A percentile compares a stretch with the other conserved stretches of the same genome.
phyloP scores from a whole-genome alignment of 2,113 vertebrate species.

The Gila orcuttii region DNA sequence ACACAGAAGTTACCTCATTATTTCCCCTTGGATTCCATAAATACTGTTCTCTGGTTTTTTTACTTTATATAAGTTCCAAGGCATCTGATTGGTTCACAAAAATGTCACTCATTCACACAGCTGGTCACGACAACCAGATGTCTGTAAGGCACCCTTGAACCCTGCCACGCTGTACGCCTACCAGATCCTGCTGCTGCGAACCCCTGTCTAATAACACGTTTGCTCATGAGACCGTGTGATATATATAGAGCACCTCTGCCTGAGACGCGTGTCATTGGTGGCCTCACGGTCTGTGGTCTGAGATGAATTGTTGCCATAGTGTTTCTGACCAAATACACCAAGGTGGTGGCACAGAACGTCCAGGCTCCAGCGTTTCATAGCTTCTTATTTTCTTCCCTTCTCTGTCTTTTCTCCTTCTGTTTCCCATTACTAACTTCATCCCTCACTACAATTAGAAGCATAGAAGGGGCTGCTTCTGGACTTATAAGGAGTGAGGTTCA shows the following conservation, averaged over 20 bases:
- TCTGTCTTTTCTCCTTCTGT: slow-evolving; percentile 40
- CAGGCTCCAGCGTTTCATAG: background rate
- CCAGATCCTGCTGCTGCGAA: slow-evolving; percentile 43
- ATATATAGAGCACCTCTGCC: slow-evolving; percentile 51
- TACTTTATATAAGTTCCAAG: background rate
- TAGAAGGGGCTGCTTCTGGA: slow-evolving; percentile 22
- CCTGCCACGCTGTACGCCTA: slow-evolving; percentile 31
- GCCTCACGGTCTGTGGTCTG: slow-evolving; percentile 47
- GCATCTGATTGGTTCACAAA: slow-evolving; percentile 19
- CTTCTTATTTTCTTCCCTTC: slow-evolving; percentile 35
- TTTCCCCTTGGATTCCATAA: slow-evolving; percentile 22
- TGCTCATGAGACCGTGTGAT: slow-evolving; percentile 38
- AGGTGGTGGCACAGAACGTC: slow-evolving; percentile 42
- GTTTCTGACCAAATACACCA: slow-evolving; percentile 44
- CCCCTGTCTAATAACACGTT: slow-evolving; percentile 48
- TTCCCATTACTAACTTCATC: slow-evolving; percentile 50
- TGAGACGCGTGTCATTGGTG: slow-evolving; percentile 48
- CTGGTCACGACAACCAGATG: slow-evolving; percentile 16
- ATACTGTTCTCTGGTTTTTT: slow-evolving; percentile 18
- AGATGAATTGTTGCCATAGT: slow-evolving; percentile 48
- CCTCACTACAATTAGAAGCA: slow-evolving; percentile 27
- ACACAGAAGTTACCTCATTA: slow-evolving; percentile 21
- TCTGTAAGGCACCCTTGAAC: slow-evolving; percentile 15
- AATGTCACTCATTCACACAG: slow-evolving; percentile 28
- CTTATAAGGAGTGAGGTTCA: slow-evolving; percentile 27